Evolutionary conservation across 2,888 invertebrate genomes (phyloP).

Genomic region (Pollenia griseotomentosa): DNA sequence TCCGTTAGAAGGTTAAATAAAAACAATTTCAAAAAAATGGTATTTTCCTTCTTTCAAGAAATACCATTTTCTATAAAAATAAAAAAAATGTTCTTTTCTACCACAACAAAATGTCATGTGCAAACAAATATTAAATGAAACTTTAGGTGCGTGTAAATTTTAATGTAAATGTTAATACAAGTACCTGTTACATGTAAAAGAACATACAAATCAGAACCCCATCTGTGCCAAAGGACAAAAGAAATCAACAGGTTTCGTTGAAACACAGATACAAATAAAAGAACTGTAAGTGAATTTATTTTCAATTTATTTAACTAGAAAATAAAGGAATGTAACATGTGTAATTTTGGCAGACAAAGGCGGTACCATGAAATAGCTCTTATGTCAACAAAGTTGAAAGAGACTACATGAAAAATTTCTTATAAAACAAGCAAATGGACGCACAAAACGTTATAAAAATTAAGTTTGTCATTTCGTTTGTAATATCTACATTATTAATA

Average conservation of each 20-base stretch:
- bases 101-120: neutral
- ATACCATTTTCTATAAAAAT: neutral
- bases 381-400: too few relatives aligned
- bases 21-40: too few relatives aligned
- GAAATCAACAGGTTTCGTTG: slow-evolving; percentile 15
- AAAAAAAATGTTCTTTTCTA: neutral
- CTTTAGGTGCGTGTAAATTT: neutral
- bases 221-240: neutral
- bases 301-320: neutral
- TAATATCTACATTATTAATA: too few relatives aligned
- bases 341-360: neutral
- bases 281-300: neutral
- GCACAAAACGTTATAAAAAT: too few relatives aligned
- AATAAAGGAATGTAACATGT: neutral
- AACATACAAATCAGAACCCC: neutral
- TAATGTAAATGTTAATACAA: neutral
- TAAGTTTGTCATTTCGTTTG: too few relatives aligned
- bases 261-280: neutral
- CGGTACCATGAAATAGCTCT: too few relatives aligned
- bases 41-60: too few relatives aligned
- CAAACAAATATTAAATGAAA: neutral
- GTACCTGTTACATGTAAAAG: neutral
- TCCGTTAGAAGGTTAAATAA: too few relatives aligned
- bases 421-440: too few relatives aligned
- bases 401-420: too few relatives aligned